Evolutionary conservation across 2,113 vertebrate species (phyloP).

Genomic region (Apodemus speciosus): DNA sequence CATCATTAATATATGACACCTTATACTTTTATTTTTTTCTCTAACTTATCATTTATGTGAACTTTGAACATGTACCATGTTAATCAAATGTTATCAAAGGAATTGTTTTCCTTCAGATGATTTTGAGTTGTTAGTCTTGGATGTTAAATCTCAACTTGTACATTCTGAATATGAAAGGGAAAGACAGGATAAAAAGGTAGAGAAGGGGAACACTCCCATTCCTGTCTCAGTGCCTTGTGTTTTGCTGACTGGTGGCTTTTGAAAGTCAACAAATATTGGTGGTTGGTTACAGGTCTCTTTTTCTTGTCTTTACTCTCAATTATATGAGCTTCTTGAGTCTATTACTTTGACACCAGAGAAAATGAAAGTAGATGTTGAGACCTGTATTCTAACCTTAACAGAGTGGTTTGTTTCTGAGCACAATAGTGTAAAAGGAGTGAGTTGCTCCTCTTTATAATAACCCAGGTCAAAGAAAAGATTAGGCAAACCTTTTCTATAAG

Average conservation of each 20-base stretch:
- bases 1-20: not conserved
- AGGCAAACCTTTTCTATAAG: not conserved
- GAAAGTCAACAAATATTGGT: conserved; percentile 3
- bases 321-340: not conserved
- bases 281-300: not conserved
- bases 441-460: conserved; percentile 5
- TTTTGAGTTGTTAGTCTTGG: conserved; percentile 50
- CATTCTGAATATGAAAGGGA: conserved; percentile 21
- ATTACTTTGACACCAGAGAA: not conserved
- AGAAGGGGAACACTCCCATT: not conserved
- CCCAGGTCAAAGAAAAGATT: conserved; percentile 21
- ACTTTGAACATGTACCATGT: conserved; percentile 26
- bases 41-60: not conserved
- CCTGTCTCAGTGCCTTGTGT: conserved; percentile 10
- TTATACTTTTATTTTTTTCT: conserved; percentile 50
- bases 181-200: conserved; percentile 4
- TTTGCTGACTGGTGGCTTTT: conserved; percentile 29
- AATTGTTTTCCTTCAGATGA: conserved; percentile 41
- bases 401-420: conserved; percentile 10
- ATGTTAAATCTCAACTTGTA: not conserved
- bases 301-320: not conserved
- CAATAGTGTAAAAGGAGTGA: conserved; percentile 17
- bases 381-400: not conserved
- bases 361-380: conserved; percentile 20
- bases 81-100: not conserved